phyloP scores from a whole-genome alignment of 2,888 invertebrate genomes.

The Epinotia brunnichana region DNA sequence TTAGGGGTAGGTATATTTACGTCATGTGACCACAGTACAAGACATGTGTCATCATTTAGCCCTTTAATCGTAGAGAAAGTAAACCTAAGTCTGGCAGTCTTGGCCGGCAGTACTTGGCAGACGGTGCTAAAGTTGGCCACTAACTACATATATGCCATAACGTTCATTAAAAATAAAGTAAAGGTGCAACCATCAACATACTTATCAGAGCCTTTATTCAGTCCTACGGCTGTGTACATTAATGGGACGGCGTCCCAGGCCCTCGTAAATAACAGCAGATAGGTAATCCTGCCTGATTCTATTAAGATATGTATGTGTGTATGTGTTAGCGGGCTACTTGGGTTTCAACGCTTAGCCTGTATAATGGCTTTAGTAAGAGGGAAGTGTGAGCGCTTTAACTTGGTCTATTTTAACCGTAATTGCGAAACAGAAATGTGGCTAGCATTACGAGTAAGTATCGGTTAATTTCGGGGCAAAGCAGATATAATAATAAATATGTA shows the following conservation, averaged over 20 bases:
- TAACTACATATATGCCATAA: too few relatives aligned
- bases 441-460: too few relatives aligned
- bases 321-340: conserved; percentile 11
- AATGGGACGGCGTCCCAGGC: background rate
- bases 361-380: background rate
- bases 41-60: too few relatives aligned
- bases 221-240: background rate
- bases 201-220: conserved; percentile 3
- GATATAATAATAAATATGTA: too few relatives aligned
- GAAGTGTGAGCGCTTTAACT: background rate
- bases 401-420: background rate
- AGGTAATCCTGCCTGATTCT: conserved; percentile 42
- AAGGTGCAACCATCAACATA: conserved; percentile 6
- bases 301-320: conserved; percentile 40
- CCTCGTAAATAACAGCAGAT: conserved; percentile 38
- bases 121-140: too few relatives aligned
- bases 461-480: too few relatives aligned
- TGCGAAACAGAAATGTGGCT: background rate
- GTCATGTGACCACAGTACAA: too few relatives aligned
- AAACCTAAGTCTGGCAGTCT: too few relatives aligned
- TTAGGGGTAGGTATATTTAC: too few relatives aligned
- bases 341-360: background rate
- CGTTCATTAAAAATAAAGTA: background rate
- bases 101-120: too few relatives aligned
- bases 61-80: too few relatives aligned